Base-by-base conservation (phyloP, 1,140 invertebrate species). In the Zaprionus davidi region DNA sequence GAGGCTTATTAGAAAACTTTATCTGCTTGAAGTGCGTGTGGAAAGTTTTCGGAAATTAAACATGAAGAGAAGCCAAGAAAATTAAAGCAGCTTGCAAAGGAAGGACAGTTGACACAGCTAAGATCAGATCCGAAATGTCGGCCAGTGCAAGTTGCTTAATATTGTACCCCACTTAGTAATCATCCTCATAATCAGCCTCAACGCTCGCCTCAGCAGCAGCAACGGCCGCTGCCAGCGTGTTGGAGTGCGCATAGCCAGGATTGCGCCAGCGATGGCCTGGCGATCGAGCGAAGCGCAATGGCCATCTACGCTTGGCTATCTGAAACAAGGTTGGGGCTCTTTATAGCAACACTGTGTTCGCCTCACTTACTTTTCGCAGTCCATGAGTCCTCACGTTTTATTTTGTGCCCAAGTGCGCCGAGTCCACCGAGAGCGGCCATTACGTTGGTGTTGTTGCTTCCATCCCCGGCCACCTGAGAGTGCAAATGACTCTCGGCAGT, bases 371-470 rank as follows among this genome's bases (percentile, higher is more conserved):
- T 90, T 72, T 92, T 88, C 62, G 82, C 91, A 44, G 85, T 67
- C 91, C 88, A 92, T 9, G 82, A 72, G 55, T 92, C 91, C 79
- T 91, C 91, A 78, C 91, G 91, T 74, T 92, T 92, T 49, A 92
- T 90, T 72, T 92, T 92, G 63, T 86, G 91, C n/a, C 76, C 66
- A 38, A 84, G 46, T 7, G 80, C 83, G 15, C 84, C 84, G 2
- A 78, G 73, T 2, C 86, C 91, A 28, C 88, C 88, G 5, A 92
- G 56, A 1, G 88, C 90, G 7, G 91, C 91, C 59, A 92, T 55
- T 11, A 84, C 76, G 22, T 92, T 81, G 6, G 91, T 92, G 34
- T 87, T 90, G 67, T 92, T 92, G 38, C 78, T 90, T 59, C 90
- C 91, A 9, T 87, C 86, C 31, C 79, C 24, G 9, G 87, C 55